Evolutionary conservation across 1,140 invertebrate species (phyloP).

Genomic region (Meloidogyne floridensis): DNA sequence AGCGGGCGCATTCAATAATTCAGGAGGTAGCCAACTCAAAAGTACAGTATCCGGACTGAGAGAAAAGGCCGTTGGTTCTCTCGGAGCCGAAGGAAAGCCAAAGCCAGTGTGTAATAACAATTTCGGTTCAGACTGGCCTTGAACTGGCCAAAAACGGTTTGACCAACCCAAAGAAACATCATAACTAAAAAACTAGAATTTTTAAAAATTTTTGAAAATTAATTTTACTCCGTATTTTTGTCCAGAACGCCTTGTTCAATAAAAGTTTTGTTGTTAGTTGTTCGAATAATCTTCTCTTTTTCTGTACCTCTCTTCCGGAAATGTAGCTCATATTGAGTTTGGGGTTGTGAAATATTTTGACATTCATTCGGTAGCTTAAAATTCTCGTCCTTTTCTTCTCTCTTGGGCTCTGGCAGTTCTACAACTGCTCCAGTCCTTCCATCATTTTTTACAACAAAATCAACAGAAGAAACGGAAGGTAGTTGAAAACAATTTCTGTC

Average conservation of each 20-base stretch:
- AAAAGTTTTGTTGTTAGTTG: conserved; percentile 52
- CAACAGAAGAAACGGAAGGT: conserved; percentile 51
- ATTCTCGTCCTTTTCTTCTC: conserved; percentile 3
- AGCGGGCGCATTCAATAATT: conserved; percentile 58
- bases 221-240: conserved; percentile 58
- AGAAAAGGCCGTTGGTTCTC: conserved; percentile 49
- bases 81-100: conserved; percentile 60
- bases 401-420: conserved; percentile 38
- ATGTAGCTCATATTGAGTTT: conserved; percentile 62
- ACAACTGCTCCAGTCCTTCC: conserved; percentile 54
- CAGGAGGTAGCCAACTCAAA: conserved; percentile 58
- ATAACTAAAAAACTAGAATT: conserved; percentile 44
- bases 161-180: conserved; percentile 61
- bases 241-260: conserved; percentile 65
- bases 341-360: conserved; percentile 56
- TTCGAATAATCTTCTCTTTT: conserved; percentile 54
- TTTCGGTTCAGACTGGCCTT: conserved; percentile 46
- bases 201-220: neutral
- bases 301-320: conserved; percentile 58
- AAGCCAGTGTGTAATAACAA: conserved; percentile 55
- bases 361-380: conserved; percentile 35
- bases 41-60: conserved; percentile 62
- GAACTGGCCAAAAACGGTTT: conserved; percentile 58
- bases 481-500: conserved; percentile 58
- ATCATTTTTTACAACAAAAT: conserved; percentile 62